Percentiles rank a stretch among this genome's conserved stretches.
Conservation (phyloP, 1,140 invertebrate species). For the Caligus rogercresseyi region DNA sequence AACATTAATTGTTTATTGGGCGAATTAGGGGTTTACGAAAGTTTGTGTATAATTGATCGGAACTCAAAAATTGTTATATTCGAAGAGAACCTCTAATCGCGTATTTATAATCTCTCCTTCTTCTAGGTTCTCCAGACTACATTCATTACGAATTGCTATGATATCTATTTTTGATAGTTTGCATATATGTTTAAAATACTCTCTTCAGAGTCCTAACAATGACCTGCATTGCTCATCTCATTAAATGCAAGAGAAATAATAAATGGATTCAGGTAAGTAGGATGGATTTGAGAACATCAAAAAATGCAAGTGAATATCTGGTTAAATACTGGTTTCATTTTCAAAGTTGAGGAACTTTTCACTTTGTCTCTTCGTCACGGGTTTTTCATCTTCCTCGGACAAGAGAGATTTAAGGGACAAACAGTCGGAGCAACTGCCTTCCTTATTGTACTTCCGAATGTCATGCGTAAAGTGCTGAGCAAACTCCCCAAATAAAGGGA, state of each 20-base stretch:
- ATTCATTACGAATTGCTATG: too few species aligned
- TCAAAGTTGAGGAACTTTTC: constrained; percentile 7
- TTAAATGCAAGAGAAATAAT: not conserved
- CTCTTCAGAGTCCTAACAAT: too few species aligned
- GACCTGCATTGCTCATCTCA: too few species aligned
- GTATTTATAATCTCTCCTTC: too few species aligned
- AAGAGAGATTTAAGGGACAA: constrained; percentile 2
- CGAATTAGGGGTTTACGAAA: too few species aligned
- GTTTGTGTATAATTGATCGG: too few species aligned
- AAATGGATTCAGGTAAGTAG: not conserved
- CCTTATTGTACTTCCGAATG: not conserved
- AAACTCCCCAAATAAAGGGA: constrained; percentile 11
- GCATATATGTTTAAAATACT: too few species aligned
- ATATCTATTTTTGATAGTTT: too few species aligned
- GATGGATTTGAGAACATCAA: not conserved
- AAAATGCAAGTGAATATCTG: not conserved
- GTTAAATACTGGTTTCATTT: not conserved
- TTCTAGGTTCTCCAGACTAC: too few species aligned
- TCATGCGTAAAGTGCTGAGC: not conserved
- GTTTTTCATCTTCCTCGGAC: constrained; percentile 4
- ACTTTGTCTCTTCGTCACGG: constrained; percentile 2
- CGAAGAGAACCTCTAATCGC: too few species aligned
- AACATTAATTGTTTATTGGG: too few species aligned
- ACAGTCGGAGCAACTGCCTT: not conserved
- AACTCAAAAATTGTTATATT: too few species aligned